These are phyloP conservation scores for Coelopa pilipes DNA, from an alignment of 2,888 invertebrate species.

Conservation along the genomic window DNA sequence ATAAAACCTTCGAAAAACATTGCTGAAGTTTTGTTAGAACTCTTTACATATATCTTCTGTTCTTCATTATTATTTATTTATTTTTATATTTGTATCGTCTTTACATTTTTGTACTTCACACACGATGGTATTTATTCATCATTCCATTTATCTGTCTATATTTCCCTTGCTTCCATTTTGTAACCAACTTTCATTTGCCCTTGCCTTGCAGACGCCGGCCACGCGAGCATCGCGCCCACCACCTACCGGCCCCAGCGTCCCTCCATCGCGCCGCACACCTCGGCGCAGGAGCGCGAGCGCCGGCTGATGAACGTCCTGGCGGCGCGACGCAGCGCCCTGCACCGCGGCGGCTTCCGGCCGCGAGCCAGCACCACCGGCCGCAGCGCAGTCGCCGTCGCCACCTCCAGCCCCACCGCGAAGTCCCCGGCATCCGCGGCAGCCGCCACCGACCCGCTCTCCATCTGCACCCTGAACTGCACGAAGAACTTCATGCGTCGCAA, in stretches of 20 bases:
- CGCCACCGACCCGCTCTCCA: conserved; percentile 61
- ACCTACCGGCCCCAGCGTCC: conserved; percentile 57
- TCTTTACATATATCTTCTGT: too few species aligned
- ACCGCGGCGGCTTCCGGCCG: conserved; percentile 70
- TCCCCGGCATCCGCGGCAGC: conserved; percentile 58
- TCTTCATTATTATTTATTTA: too few species aligned
- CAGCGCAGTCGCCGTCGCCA: conserved; percentile 50
- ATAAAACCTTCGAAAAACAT: too few species aligned
- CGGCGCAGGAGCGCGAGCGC: conserved; percentile 69
- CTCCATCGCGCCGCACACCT: conserved; percentile 51
- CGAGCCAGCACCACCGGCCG: conserved; percentile 59
- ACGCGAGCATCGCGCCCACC: conserved; percentile 52
- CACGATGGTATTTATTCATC: too few species aligned
- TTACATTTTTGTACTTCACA: too few species aligned
- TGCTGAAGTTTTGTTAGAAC: too few species aligned
- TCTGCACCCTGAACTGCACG: conserved; percentile 65
- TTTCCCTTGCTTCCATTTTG: background rate
- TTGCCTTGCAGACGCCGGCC: conserved; percentile 51
- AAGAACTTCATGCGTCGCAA: conserved; percentile 66
- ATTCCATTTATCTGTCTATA: background rate
- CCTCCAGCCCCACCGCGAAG: conserved; percentile 57
- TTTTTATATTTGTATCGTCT: too few species aligned
- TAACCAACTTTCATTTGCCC: conserved; percentile 16
- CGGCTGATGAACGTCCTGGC: conserved; percentile 72
- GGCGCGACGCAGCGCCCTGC: conserved; percentile 72